These are phyloP conservation scores for Drosophila gunungcola DNA, from an alignment of 1,140 invertebrate genomes.

Conservation along the genomic window DNA sequence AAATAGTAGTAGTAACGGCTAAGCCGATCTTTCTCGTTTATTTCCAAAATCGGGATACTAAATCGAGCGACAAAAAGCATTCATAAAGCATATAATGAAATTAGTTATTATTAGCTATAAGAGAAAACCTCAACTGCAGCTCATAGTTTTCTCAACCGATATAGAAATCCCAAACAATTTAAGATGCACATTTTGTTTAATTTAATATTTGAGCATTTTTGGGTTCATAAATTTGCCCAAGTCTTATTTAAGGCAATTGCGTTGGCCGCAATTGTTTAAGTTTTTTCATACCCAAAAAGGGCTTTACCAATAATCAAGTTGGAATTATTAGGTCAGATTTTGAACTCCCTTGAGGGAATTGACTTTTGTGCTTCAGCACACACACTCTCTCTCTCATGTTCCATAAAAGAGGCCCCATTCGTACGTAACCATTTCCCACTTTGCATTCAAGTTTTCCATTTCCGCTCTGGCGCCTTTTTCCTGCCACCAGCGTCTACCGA, in stretches of 20 bases:
- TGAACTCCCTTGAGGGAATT: conserved; percentile 34
- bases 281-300: background rate
- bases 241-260: background rate
- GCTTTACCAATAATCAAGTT: conserved; percentile 30
- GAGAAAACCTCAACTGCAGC: no score
- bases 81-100: no score
- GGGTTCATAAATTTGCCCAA: no score
- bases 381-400: conserved; percentile 2
- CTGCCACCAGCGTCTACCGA: conserved; percentile 16
- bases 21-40: no score
- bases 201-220: background rate
- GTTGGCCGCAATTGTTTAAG: background rate
- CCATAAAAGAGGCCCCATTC: conserved; percentile 9
- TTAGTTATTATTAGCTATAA: no score
- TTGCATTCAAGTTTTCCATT: conserved; percentile 51
- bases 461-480: conserved; percentile 40
- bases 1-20: no score
- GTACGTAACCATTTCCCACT: conserved; percentile 31
- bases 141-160: no score
- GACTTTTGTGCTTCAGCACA: conserved; percentile 29
- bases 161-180: no score
- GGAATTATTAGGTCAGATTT: conserved; percentile 43
- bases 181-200: no score
- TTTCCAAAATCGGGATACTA: no score
- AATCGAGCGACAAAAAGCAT: no score